A percentile compares a stretch with the other conserved stretches of the same genome.
Evolutionary conservation across 1,140 invertebrate genomes (phyloP).

Genomic region (Drosophila pseudoananassae): DNA sequence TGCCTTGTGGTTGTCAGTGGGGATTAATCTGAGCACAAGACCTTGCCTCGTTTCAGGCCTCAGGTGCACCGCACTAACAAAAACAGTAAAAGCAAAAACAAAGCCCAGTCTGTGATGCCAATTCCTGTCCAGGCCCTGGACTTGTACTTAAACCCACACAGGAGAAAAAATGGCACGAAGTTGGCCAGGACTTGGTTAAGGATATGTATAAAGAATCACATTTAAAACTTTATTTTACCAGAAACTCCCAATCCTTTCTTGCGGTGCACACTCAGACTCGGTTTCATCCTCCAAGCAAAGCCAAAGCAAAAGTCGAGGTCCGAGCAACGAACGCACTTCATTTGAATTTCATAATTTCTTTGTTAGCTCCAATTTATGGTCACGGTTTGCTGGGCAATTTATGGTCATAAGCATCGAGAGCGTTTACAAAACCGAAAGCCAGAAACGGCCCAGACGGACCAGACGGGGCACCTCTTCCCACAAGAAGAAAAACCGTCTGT

Average conservation of each 20-base stretch:
- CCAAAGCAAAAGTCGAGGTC: constrained; percentile 6
- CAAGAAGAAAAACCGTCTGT: constrained; percentile 19
- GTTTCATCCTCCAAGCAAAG: constrained; percentile 27
- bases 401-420: constrained; percentile 76
- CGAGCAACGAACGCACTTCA: constrained; percentile 68
- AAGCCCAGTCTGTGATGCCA: constrained; percentile 29
- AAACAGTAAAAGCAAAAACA: constrained; percentile 23
- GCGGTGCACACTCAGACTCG: constrained; percentile 19
- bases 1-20: constrained; percentile 54
- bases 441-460: constrained; percentile 7
- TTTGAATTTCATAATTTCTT: constrained; percentile 83
- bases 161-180: neutral
- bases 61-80: constrained; percentile 40
- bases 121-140: constrained; percentile 16
- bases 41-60: constrained; percentile 65
- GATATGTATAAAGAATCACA: neutral
- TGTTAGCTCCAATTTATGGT: constrained; percentile 83
- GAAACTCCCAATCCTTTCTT: neutral
- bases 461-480: constrained; percentile 15
- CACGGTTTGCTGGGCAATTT: constrained; percentile 80
- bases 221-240: neutral
- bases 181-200: neutral
- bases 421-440: constrained; percentile 61
- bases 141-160: neutral
- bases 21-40: constrained; percentile 76